These are phyloP conservation scores for Eutrigla gurnardus DNA, from an alignment of 2,797 vertebrate genomes.

Conservation along the genomic window DNA sequence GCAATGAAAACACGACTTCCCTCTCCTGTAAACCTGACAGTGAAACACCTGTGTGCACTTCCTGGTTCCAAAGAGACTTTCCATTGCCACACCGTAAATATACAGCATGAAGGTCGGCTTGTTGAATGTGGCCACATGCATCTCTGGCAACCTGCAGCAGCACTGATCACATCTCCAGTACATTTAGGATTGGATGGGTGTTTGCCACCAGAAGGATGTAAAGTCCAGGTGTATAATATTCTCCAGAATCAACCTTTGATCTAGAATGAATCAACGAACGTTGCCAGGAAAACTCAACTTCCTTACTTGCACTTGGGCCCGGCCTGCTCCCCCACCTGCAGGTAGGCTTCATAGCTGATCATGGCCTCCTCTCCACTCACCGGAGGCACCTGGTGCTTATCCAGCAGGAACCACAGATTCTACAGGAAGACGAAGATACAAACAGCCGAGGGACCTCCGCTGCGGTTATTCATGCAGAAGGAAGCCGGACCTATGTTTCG, in stretches of 20 bases:
- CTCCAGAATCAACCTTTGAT: conserved; percentile 14
- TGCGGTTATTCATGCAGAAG: not conserved
- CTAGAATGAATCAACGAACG: not conserved
- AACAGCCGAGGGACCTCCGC: not conserved
- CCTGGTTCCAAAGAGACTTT: not conserved
- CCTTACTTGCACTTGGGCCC: conserved; percentile 94
- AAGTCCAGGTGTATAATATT: not conserved
- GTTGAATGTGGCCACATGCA: not conserved
- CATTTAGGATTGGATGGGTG: not conserved
- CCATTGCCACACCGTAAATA: not conserved
- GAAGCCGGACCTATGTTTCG: not conserved
- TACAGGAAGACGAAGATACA: conserved; percentile 50
- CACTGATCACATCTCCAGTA: not conserved
- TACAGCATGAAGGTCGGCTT: not conserved
- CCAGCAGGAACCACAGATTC: conserved; percentile 98
- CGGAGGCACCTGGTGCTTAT: conserved; percentile 97
- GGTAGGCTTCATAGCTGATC: conserved; percentile 96
- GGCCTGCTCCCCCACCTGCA: conserved; percentile 94
- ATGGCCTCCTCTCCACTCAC: conserved; percentile 95
- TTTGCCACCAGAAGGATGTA: not conserved
- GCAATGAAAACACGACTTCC: not conserved
- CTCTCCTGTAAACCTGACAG: not conserved
- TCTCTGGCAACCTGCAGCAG: not conserved
- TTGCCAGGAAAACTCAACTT: conserved; percentile 6
- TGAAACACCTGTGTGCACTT: not conserved